These are phyloP conservation scores for Neosilurus hyrtlii DNA, from an alignment of 2,797 vertebrate species.

Conservation along the genomic window DNA sequence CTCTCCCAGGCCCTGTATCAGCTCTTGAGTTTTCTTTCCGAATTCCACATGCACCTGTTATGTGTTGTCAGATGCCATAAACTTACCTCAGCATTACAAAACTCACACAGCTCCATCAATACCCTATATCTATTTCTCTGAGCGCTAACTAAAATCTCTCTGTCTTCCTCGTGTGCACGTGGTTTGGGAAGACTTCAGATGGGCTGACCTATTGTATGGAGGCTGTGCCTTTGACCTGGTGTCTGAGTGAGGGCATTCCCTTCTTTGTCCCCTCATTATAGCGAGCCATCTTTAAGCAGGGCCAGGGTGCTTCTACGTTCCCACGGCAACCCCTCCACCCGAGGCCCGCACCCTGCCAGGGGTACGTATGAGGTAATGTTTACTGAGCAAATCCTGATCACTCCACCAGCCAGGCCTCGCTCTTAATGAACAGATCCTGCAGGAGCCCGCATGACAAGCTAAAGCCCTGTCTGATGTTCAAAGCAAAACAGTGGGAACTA, in stretches of 20 bases:
- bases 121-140: slow-evolving; percentile 17
- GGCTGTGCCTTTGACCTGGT: slow-evolving; percentile 66
- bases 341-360: slow-evolving; percentile 37
- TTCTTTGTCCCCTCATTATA: slow-evolving; percentile 78
- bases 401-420: slow-evolving; percentile 52
- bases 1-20: slow-evolving; percentile 36
- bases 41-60: slow-evolving; percentile 27
- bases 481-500: slow-evolving; percentile 52
- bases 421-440: slow-evolving; percentile 58
- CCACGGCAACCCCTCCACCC: slow-evolving; percentile 66
- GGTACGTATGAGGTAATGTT: slow-evolving; percentile 59
- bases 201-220: slow-evolving; percentile 69
- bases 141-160: slow-evolving; percentile 26
- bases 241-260: slow-evolving; percentile 60
- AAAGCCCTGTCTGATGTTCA: slow-evolving; percentile 49
- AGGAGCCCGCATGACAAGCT: slow-evolving; percentile 49
- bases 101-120: slow-evolving; percentile 27
- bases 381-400: slow-evolving; percentile 53
- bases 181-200: slow-evolving; percentile 71
- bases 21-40: slow-evolving; percentile 25
- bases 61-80: slow-evolving; percentile 19
- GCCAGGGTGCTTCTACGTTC: slow-evolving; percentile 62
- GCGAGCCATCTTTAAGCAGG: slow-evolving; percentile 67
- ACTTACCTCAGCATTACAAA: slow-evolving; percentile 16
- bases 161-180: slow-evolving; percentile 66